Base-by-base conservation (phyloP, 92 coral and sea anemone species). In the Palythoa grandis region DNA sequence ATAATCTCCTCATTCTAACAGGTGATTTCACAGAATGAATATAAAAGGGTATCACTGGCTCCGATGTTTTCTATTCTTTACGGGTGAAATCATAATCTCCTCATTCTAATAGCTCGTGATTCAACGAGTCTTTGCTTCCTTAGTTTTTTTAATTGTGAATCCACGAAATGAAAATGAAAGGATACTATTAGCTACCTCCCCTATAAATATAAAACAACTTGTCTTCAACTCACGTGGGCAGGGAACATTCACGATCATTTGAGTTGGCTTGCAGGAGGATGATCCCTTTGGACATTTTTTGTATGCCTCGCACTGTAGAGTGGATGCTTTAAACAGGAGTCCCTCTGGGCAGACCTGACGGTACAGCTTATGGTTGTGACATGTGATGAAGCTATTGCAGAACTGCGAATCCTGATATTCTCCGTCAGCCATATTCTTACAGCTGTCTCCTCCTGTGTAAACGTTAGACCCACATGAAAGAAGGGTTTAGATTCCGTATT, bases 341-440 rank as follows among this genome's bases (percentile, higher is more conserved):
- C 69, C 69, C 7, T 56, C 50, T 0, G 82, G 82, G 50, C 82
- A 77, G 9, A 77, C 53, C 67, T 77, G 82, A 25, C 82, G 82
- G 82, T 20, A 77, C 52, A 77, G 19, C 15, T 52, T 77, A 5
- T 60, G 66, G 14, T 38, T 35, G 52, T 52, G 66, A 12, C 82
- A 77, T 15, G 82, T 77, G 69, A 77, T 68, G 25, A 77, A 77
- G 29, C 82, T 77, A 14, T 77, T 77, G 24, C 82, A 77, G 70
- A 54, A 77, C 52, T 56, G 82, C 13, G 82, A 77, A 56, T 77
- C 82, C 69, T 77, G 82, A 39, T 56, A 77, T 12, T 77, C 82
- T 35, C 82, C 82, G 16, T 77, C 82, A 11, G 82, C 48, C 82
- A 77, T 56, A 3, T 29, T 23, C n/a, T 77, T 17, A 16, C 82